Evolutionary conservation across 2,888 invertebrate species (phyloP), one percentile per base, ranked within the genome.

Genomic region (Operophtera brumata): DNA sequence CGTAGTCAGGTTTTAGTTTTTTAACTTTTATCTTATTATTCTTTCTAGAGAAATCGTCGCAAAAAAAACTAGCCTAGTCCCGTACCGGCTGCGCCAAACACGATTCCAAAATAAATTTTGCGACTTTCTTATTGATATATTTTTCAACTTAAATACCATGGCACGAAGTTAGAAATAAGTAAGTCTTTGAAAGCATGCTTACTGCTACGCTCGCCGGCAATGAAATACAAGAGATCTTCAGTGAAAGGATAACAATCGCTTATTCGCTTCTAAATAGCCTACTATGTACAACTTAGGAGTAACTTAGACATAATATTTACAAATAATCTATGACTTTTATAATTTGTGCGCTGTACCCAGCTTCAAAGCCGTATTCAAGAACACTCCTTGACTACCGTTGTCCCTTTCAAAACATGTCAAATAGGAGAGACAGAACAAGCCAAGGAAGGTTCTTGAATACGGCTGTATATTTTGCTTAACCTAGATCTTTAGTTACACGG

Each of bases 231-330:
- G 90, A 90, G 90, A 90, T 90, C 90, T 90, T 90, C 72, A 86
- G 90, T 90, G 90, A 90, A 90, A 90, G 90, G 84, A 89, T 84
- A 90, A 89, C 88, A 86, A 90, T 79, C 79, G 83, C 87, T 75
- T 69, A 78, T 67, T 78, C 84, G 84, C 84, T 71, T 70, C 71
- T 75, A 72, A 57, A 28, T 37, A 64, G 56, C 64, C 73, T 69
- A 65, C 35, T 67, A 70, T 78, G 61, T 69, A 71, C 70, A 65
- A 60, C 30, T 68, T 72, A 73, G 52, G 70, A 63, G 76, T 82
- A 86, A 85, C 87, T 86, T 82, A 85, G 80, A 82, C 82, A 81
- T 82, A 57, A 44, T 77, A 82, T 75, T 70, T 86, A 84, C 82
- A 86, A 85, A 77, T 80, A 82, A 86, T 81, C 80, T 69, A 65